Percentiles rank a stretch among this genome's conserved stretches.
Conservation (phyloP, 2,888 invertebrate genomes). For the Agrilus biguttatus region DNA sequence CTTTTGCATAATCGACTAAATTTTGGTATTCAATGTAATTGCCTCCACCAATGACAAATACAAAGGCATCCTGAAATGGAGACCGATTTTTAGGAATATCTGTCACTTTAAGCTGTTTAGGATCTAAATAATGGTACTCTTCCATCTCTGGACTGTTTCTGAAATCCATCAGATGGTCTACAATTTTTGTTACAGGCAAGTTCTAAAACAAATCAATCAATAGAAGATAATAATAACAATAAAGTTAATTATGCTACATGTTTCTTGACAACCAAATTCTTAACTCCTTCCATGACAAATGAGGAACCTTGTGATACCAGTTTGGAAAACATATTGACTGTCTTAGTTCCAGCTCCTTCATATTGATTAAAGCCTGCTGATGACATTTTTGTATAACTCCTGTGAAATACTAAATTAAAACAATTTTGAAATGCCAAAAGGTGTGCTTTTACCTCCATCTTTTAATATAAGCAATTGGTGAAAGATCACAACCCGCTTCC, state of each 20-base stretch:
- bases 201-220: slow-evolving; percentile 43
- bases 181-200: slow-evolving; percentile 84
- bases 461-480: slow-evolving; percentile 76
- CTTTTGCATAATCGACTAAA: slow-evolving; percentile 86
- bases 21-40: slow-evolving; percentile 99
- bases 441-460: slow-evolving; percentile 67
- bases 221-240: not conserved
- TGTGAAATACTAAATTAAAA: slow-evolving; percentile 23
- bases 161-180: slow-evolving; percentile 77
- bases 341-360: slow-evolving; percentile 87
- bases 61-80: slow-evolving; percentile 76
- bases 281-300: slow-evolving; percentile 99
- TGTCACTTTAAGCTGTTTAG: slow-evolving; percentile 72
- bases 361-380: slow-evolving; percentile 57
- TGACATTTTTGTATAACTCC: slow-evolving; percentile 65
- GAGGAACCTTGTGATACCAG: slow-evolving; percentile 92
- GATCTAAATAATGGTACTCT: slow-evolving; percentile 89
- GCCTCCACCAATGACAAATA: slow-evolving; percentile 85
- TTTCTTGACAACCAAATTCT: slow-evolving; percentile 95
- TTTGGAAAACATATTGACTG: slow-evolving; percentile 97
- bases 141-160: slow-evolving; percentile 64
- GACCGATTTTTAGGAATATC: slow-evolving; percentile 49
- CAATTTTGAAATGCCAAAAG: not conserved
- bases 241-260: slow-evolving; percentile 51
- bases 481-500: slow-evolving; percentile 73